Conservation (phyloP, 2,113 vertebrate genomes). For the Phaethornis superciliosus region DNA sequence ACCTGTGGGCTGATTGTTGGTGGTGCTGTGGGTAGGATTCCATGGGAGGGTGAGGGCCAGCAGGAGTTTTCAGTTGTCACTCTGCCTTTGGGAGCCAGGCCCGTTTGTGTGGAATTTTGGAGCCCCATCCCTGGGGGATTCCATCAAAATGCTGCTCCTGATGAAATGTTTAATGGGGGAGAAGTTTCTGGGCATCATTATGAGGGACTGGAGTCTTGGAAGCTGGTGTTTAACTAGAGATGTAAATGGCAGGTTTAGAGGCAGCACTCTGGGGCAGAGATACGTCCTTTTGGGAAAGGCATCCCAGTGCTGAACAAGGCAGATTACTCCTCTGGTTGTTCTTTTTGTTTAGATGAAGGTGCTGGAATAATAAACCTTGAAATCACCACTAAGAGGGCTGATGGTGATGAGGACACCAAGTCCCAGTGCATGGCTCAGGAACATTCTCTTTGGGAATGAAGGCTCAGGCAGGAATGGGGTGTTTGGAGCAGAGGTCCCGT, state of each 20-base stretch:
- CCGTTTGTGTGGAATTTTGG: no score
- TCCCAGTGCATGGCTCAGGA: accelerated
- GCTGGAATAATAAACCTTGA: background rate
- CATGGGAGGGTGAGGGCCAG: no score
- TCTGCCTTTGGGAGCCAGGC: no score
- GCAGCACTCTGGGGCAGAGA: background rate
- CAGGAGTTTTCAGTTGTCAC: no score
- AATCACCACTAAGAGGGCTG: background rate
- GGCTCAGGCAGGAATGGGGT: background rate
- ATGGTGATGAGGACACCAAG: no score
- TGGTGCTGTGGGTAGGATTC: no score
- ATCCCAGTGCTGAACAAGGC: no score
- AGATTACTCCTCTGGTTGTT: no score
- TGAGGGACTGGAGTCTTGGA: background rate
- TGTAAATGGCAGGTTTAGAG: conserved; percentile 36
- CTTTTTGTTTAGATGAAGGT: background rate
- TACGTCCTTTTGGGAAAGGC: background rate
- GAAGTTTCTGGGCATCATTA: background rate
- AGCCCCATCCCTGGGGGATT: background rate
- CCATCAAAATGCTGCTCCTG: background rate
- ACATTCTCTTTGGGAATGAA: background rate
- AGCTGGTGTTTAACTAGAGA: conserved; percentile 16
- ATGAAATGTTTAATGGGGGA: background rate
- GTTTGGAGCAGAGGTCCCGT: no score
- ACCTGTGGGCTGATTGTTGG: no score